phyloP scores from a whole-genome alignment of 2,888 invertebrate species.

The Leptarthrus brevirostris region DNA sequence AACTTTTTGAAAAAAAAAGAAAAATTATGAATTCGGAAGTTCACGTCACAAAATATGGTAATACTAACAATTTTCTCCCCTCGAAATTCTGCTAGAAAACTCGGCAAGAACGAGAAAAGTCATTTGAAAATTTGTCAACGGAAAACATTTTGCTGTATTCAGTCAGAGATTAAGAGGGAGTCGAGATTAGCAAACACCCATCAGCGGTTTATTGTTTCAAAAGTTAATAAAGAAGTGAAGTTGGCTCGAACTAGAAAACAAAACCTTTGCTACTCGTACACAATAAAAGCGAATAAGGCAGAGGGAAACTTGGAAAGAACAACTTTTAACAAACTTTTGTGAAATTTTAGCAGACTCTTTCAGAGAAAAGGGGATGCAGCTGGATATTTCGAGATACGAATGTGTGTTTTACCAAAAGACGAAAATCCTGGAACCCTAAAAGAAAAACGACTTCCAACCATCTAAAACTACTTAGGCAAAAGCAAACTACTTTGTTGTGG shows the following conservation, averaged over 20 bases:
- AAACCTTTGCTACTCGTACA: conserved; percentile 41
- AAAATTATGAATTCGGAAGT: conserved; percentile 24
- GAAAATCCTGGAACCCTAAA: too few relatives aligned
- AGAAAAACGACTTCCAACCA: too few relatives aligned
- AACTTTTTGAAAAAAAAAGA: conserved; percentile 21
- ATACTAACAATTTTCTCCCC: conserved; percentile 18
- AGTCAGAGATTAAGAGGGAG: conserved; percentile 19
- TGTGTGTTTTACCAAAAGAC: too few relatives aligned
- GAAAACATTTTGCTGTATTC: conserved; percentile 40
- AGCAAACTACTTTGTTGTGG: too few relatives aligned
- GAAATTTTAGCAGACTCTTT: conserved; percentile 43
- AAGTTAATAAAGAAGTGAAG: conserved; percentile 48
- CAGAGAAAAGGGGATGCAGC: neutral
- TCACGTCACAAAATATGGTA: conserved; percentile 30
- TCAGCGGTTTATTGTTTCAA: conserved; percentile 49
- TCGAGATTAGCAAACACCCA: conserved; percentile 39
- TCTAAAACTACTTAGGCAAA: too few relatives aligned
- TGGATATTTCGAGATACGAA: neutral
- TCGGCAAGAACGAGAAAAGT: conserved; percentile 36
- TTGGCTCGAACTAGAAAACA: conserved; percentile 45
- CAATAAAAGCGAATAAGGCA: neutral
- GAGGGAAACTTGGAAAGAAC: conserved; percentile 21
- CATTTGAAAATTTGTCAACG: conserved; percentile 45
- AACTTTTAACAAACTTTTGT: conserved; percentile 44
- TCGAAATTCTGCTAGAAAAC: neutral